These are phyloP conservation scores for Polymixis flavicincta DNA, from an alignment of 2,888 invertebrate genomes.

Conservation along the genomic window DNA sequence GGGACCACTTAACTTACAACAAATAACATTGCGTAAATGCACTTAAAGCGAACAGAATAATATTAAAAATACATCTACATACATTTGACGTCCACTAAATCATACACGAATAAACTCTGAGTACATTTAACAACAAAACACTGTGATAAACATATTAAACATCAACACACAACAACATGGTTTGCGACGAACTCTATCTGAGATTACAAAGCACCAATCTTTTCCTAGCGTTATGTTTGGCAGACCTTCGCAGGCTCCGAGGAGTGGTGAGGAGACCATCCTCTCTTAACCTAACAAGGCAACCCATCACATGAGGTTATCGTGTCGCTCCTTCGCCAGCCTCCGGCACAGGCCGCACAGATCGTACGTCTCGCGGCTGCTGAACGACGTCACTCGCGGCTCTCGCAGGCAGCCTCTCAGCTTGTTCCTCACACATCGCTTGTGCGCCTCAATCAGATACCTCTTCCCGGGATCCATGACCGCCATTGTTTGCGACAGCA, in stretches of 20 bases:
- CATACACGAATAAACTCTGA: constrained; percentile 28
- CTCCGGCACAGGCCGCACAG: constrained; percentile 70
- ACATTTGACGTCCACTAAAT: constrained; percentile 18
- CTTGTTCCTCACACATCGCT: constrained; percentile 72
- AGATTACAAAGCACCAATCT: constrained; percentile 53
- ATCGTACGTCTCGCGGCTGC: constrained; percentile 62
- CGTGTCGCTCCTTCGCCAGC: constrained; percentile 34
- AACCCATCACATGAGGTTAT: constrained; percentile 19
- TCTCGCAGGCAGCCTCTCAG: constrained; percentile 70
- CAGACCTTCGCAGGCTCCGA: constrained; percentile 25
- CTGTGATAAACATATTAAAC: constrained; percentile 31
- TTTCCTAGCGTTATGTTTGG: constrained; percentile 43
- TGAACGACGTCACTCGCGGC: constrained; percentile 73
- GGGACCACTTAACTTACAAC: constrained; percentile 6
- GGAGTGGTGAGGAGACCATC: constrained; percentile 31
- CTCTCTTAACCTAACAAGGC: constrained; percentile 55
- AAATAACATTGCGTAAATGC: constrained; percentile 15
- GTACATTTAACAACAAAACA: constrained; percentile 45
- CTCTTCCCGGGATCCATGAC: constrained; percentile 73
- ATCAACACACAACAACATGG: constrained; percentile 48
- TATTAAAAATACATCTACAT: constrained; percentile 19
- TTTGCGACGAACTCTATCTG: constrained; percentile 12
- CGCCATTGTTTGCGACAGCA: constrained; percentile 66
- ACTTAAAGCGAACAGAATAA: constrained; percentile 36
- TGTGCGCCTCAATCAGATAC: constrained; percentile 72